Percentiles rank a stretch among this genome's conserved stretches.
These are phyloP conservation scores for Coendou prehensilis DNA, from an alignment of 2,797 vertebrate species.

Conservation along the genomic window DNA sequence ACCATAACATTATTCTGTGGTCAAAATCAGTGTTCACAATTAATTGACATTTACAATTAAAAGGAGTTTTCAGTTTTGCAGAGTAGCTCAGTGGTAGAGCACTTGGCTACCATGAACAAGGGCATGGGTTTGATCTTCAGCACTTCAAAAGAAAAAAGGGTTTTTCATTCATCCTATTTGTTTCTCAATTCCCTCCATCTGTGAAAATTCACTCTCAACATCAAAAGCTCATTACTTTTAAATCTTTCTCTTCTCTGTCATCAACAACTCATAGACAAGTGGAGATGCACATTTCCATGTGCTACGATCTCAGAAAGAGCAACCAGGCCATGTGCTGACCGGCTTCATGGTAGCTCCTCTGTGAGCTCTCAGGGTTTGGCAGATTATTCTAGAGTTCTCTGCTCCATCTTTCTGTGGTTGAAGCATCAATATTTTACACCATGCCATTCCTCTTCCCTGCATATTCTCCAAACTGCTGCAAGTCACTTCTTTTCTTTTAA, in stretches of 20 bases:
- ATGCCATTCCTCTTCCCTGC: not conserved
- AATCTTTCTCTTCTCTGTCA: constrained; percentile 14
- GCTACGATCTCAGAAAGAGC: not conserved
- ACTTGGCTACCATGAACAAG: not conserved
- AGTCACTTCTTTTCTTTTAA: not conserved
- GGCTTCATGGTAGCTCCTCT: not conserved
- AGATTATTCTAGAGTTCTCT: not conserved
- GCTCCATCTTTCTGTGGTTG: not conserved
- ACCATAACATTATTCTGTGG: not conserved
- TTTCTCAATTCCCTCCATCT: constrained; percentile 34
- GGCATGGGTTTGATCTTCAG: not conserved
- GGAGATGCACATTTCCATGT: not conserved
- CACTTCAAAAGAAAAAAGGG: not conserved
- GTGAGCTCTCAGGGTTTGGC: not conserved
- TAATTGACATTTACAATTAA: not conserved
- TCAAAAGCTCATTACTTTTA: not conserved
- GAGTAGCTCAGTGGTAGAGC: not conserved
- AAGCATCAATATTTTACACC: not conserved
- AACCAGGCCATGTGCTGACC: too few relatives aligned
- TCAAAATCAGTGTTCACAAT: not conserved
- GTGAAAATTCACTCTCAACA: constrained; percentile 7
- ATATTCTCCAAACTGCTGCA: not conserved
- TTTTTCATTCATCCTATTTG: constrained; percentile 38
- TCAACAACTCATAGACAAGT: not conserved
- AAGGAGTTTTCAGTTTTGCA: not conserved